These are phyloP conservation scores for Chaetura pelagica DNA, from an alignment of 2,113 vertebrate genomes.

Conservation along the genomic window DNA sequence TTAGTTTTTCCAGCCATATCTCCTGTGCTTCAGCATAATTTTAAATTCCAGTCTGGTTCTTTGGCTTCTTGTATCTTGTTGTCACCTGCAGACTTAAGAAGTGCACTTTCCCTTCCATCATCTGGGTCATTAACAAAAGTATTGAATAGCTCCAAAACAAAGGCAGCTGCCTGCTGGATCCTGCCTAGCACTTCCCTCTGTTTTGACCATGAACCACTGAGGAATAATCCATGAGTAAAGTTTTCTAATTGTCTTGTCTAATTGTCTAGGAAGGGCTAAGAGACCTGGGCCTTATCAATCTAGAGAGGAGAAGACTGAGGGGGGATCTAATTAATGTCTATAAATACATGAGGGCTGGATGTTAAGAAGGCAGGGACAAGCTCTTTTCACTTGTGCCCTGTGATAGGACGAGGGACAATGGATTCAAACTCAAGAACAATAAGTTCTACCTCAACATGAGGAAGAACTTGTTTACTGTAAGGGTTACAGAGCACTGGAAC, in stretches of 20 bases:
- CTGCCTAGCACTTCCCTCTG: background rate
- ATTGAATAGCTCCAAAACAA: constrained; percentile 19
- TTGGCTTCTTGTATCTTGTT: constrained; percentile 42
- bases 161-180: background rate
- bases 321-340: too few relatives aligned
- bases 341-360: too few relatives aligned
- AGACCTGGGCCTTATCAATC: too few relatives aligned
- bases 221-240: background rate
- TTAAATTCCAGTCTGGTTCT: constrained; percentile 33
- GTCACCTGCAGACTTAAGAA: constrained; percentile 62
- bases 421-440: too few relatives aligned
- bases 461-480: too few relatives aligned
- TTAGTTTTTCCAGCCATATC: background rate
- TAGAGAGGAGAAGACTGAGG: too few relatives aligned
- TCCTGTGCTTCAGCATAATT: background rate
- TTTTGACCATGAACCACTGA: background rate
- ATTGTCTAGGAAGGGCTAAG: too few relatives aligned
- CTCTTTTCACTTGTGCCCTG: too few relatives aligned
- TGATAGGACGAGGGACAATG: too few relatives aligned
- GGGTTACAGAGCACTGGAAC: too few relatives aligned
- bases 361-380: too few relatives aligned
- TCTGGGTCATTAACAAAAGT: constrained; percentile 35
- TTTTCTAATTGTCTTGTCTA: background rate
- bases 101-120: constrained; percentile 28
- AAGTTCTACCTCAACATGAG: too few relatives aligned